phyloP scores from a whole-genome alignment of 2,888 invertebrate species.

The Drosophila algonquin region DNA sequence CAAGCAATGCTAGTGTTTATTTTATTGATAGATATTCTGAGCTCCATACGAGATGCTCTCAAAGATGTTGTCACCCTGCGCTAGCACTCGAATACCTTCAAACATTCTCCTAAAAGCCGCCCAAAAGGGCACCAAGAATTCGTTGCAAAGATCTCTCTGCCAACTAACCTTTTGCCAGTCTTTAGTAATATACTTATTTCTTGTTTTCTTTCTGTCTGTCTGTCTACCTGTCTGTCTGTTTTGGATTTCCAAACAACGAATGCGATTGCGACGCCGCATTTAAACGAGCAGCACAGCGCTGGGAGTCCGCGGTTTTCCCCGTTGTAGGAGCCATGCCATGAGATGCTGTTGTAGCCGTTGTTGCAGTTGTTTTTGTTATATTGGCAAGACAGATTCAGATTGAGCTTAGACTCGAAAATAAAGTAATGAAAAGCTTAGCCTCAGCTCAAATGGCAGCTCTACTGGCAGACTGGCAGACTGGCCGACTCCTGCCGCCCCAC shows the following conservation, averaged over 20 bases:
- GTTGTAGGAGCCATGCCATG: constrained; percentile 12
- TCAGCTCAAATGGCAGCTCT: neutral
- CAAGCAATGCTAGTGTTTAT: too few species aligned
- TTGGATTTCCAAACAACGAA: constrained; percentile 42
- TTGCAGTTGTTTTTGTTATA: constrained; percentile 30
- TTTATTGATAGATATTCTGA: too few species aligned
- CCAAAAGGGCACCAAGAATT: constrained; percentile 10
- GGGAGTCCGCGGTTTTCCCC: constrained; percentile 33
- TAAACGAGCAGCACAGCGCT: constrained; percentile 28
- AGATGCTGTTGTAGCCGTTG: constrained; percentile 24
- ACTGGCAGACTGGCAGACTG: too few species aligned
- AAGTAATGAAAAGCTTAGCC: constrained; percentile 52
- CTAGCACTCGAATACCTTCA: too few species aligned
- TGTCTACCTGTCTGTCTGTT: constrained; percentile 35
- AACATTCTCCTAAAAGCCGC: too few species aligned
- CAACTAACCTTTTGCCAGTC: constrained; percentile 14
- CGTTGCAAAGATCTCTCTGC: neutral
- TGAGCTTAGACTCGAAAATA: constrained; percentile 48
- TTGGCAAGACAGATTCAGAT: constrained; percentile 45
- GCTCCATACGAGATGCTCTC: too few species aligned
- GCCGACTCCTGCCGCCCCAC: constrained; percentile 8
- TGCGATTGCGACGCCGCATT: constrained; percentile 46
- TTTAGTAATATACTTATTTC: constrained; percentile 44
- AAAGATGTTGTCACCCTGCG: too few species aligned
- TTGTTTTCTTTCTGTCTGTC: constrained; percentile 41